Base-by-base conservation (phyloP, 2,888 invertebrate species). In the Plebejus argus region DNA sequence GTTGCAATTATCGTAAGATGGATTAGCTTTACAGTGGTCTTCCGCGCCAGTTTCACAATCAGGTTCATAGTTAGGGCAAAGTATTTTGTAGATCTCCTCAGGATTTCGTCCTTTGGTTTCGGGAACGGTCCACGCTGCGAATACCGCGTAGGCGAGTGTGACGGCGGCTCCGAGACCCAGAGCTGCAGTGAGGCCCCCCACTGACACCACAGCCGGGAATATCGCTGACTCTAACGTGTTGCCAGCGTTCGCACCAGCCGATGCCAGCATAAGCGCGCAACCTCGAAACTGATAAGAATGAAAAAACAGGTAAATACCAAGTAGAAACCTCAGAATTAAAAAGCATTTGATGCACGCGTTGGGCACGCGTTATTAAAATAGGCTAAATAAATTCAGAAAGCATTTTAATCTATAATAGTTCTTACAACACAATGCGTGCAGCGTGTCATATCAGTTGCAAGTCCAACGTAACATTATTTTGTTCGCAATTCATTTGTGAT, bases 211-310 rank as follows among this genome's bases (percentile, higher is more conserved):
- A 75, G 79, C 79, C 12, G 90, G 87, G 82, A 90, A 89, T 78
- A 86, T 39, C 28, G 82, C 80, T 79, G 87, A 87, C 80, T 91
- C 91, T 35, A 85, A 12, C 7, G 88, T 87, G 82, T 89, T 89
- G 66, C 85, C 91, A 4, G 82, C 81, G 82, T 87, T 83, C 39
- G 85, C 86, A 33, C 82, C 86, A 12, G 82, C 84, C 23, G 86
- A 84, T 15, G 86, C 82, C 81, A 89, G 81, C 84, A 87, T 81
- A 77, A 88, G 79, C 0, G 90, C 90, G 80, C 90, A 90, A 45
- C 88, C 85, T 56, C 90, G 91, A 81, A 88, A 89, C 91, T 91
- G 86, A 35, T 28, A 53, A 61, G 6, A 66, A 28, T 28, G 15
- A 74, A 76, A 23, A 10, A 0, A 23, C 18, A 71, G 18, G 15